Evolutionary conservation across 2,113 vertebrate species (phyloP).

Genomic region (Platysternon megacephalum): DNA sequence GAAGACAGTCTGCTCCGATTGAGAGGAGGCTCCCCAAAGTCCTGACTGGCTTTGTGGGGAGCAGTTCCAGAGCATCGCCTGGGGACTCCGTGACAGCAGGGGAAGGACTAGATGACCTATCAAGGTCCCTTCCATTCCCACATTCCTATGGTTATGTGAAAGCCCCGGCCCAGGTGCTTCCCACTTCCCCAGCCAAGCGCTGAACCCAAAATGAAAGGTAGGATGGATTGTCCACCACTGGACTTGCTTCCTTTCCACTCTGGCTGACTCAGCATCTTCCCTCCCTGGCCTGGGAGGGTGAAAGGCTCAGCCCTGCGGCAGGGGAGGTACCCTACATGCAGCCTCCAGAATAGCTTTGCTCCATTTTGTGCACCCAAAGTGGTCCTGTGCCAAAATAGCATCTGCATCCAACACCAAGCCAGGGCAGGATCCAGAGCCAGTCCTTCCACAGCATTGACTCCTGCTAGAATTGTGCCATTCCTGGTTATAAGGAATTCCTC

Average conservation of each 20-base stretch:
- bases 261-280: too few relatives aligned
- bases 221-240: not conserved
- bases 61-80: too few relatives aligned
- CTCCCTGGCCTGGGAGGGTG: too few relatives aligned
- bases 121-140: not conserved
- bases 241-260: too few relatives aligned
- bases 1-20: too few relatives aligned
- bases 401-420: not conserved
- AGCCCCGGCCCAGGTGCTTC: not conserved
- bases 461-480: too few relatives aligned
- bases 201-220: not conserved
- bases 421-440: not conserved
- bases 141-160: not conserved
- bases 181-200: not conserved
- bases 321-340: too few relatives aligned
- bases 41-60: too few relatives aligned
- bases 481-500: not conserved
- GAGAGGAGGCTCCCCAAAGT: too few relatives aligned
- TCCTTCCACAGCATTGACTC: not conserved
- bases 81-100: too few relatives aligned
- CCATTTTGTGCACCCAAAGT: not conserved
- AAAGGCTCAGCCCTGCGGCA: too few relatives aligned
- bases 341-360: not conserved
- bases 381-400: not conserved
- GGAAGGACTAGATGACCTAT: not conserved